Percentiles rank a stretch among this genome's conserved stretches.
These are phyloP conservation scores for Piezodorus guildinii DNA, from an alignment of 1,140 invertebrate genomes.

Conservation along the genomic window DNA sequence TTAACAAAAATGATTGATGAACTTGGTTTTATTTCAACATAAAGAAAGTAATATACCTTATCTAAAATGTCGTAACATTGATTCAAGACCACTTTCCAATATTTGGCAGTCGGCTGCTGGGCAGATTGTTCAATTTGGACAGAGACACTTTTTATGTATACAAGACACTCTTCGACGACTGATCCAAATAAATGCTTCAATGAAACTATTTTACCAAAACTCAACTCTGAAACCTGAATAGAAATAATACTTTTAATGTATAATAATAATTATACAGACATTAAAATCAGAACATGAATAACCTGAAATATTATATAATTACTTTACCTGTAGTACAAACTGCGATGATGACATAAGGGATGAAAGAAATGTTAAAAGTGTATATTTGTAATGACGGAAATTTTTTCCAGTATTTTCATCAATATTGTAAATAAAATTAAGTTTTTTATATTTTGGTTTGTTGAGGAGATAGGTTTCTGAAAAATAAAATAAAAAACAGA, in stretches of 20 bases:
- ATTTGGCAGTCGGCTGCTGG: constrained; percentile 50
- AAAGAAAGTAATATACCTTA: constrained; percentile 35
- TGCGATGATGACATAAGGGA: constrained; percentile 48
- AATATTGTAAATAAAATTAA: constrained; percentile 49
- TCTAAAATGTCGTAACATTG: constrained; percentile 66
- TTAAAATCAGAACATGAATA: not conserved
- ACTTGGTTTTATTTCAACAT: no score
- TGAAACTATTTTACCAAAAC: constrained; percentile 33
- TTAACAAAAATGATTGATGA: no score
- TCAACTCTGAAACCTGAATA: constrained; percentile 35
- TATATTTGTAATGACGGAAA: constrained; percentile 69
- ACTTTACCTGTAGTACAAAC: constrained; percentile 49
- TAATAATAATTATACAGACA: not conserved
- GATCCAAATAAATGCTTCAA: constrained; percentile 50
- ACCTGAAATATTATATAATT: no score
- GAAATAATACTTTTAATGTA: no score
- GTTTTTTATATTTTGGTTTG: constrained; percentile 9
- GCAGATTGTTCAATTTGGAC: constrained; percentile 41
- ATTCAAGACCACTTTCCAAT: constrained; percentile 66
- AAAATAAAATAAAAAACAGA: not conserved
- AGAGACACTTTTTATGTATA: constrained; percentile 50
- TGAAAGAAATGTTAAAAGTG: constrained; percentile 55
- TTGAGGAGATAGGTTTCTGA: constrained; percentile 8
- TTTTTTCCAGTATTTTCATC: constrained; percentile 53
- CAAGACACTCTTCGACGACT: constrained; percentile 52